These are phyloP conservation scores for Micropoecilia bifurca DNA, from an alignment of 2,797 vertebrate genomes.

Conservation along the genomic window DNA sequence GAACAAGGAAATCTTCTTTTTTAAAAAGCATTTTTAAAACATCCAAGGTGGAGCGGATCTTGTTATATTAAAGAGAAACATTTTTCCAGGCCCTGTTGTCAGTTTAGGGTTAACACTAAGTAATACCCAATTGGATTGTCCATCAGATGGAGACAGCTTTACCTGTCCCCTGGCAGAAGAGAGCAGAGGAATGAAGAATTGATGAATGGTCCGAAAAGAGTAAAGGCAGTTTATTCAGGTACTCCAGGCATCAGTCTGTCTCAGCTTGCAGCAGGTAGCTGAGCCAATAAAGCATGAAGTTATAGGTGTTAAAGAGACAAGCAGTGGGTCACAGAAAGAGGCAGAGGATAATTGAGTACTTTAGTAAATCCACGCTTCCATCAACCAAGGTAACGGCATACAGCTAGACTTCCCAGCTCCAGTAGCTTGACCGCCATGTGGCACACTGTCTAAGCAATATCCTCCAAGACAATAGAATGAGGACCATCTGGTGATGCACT, in stretches of 20 bases:
- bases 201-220: conserved; percentile 77
- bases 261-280: conserved; percentile 72
- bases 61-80: conserved; percentile 51
- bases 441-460: conserved; percentile 61
- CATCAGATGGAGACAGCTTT: conserved; percentile 63
- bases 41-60: conserved; percentile 19
- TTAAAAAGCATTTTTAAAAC: neutral
- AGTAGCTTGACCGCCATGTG: conserved; percentile 59
- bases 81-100: conserved; percentile 44
- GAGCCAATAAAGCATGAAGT: conserved; percentile 76
- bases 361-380: conserved; percentile 71
- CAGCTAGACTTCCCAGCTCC: conserved; percentile 40
- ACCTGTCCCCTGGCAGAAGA: conserved; percentile 57
- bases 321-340: conserved; percentile 70
- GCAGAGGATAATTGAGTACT: conserved; percentile 74
- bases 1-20: neutral
- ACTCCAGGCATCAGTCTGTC: conserved; percentile 76
- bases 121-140: conserved; percentile 63
- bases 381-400: conserved; percentile 65
- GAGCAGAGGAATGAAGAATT: conserved; percentile 77
- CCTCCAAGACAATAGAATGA: conserved; percentile 62
- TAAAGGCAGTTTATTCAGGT: conserved; percentile 78
- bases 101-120: conserved; percentile 57
- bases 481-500: conserved; percentile 71
- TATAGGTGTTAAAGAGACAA: conserved; percentile 73